Evolutionary conservation across 2,888 invertebrate species (phyloP).

Genomic region (Molanna angustata): DNA sequence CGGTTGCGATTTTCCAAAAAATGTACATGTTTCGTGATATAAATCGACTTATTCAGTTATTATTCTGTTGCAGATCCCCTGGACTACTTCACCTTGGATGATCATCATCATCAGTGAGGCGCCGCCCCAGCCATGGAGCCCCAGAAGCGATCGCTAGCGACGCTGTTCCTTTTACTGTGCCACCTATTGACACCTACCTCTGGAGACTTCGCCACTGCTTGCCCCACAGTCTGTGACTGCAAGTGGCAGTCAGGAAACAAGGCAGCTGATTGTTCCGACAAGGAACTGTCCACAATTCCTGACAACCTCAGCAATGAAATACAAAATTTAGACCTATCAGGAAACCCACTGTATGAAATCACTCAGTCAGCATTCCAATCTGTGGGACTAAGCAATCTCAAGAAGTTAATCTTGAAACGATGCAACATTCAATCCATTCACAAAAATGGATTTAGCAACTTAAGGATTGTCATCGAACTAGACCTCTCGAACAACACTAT

Average conservation of each 20-base stretch:
- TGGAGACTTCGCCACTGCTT: conserved; percentile 53
- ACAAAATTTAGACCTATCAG: conserved; percentile 69
- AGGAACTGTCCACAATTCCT: conserved; percentile 68
- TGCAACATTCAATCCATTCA: conserved; percentile 73
- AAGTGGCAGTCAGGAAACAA: conserved; percentile 84
- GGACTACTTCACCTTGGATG: conserved; percentile 13
- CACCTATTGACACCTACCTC: conserved; percentile 34
- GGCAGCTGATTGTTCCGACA: conserved; percentile 73
- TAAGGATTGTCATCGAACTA: conserved; percentile 76
- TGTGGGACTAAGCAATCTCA: conserved; percentile 72
- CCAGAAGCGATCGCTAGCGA: neutral
- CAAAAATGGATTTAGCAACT: conserved; percentile 70
- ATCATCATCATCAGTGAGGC: conserved; percentile 1
- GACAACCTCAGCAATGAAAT: conserved; percentile 67
- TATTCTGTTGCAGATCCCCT: conserved; percentile 14
- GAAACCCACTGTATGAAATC: conserved; percentile 66
- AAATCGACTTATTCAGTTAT: neutral
- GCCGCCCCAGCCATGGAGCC: conserved; percentile 14
- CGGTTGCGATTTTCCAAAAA: no score
- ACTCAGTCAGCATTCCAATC: conserved; percentile 65
- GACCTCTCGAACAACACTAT: conserved; percentile 77
- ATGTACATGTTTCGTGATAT: no score
- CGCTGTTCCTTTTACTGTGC: conserved; percentile 3
- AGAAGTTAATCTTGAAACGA: conserved; percentile 72
- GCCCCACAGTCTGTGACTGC: conserved; percentile 71